phyloP scores from a whole-genome alignment of 1,140 invertebrate genomes.

The Eupeodes corollae region DNA sequence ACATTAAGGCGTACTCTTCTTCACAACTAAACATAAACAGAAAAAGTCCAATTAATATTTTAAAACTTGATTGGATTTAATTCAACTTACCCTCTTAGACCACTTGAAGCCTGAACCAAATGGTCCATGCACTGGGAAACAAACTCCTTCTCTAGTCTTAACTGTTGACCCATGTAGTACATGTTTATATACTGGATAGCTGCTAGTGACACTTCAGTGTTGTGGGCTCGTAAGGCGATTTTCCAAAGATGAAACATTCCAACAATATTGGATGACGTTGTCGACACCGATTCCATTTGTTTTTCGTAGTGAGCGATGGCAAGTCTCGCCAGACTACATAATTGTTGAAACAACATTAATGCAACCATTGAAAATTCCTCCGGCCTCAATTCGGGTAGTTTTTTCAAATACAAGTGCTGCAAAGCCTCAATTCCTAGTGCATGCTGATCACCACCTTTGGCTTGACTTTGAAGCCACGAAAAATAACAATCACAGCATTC shows the following conservation, averaged over 20 bases:
- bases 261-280: slow-evolving; percentile 48
- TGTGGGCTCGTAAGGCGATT: slow-evolving; percentile 77
- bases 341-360: slow-evolving; percentile 77
- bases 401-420: slow-evolving; percentile 77
- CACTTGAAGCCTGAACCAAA: slow-evolving; percentile 64
- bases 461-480: slow-evolving; percentile 81
- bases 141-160: slow-evolving; percentile 85
- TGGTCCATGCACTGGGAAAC: slow-evolving; percentile 85
- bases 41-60: not conserved
- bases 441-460: slow-evolving; percentile 81
- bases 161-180: slow-evolving; percentile 81
- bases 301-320: slow-evolving; percentile 46
- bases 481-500: slow-evolving; percentile 84
- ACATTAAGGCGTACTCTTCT: slow-evolving; percentile 65
- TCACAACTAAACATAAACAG: slow-evolving; percentile 7
- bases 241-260: slow-evolving; percentile 91
- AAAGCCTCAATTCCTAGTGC: slow-evolving; percentile 76
- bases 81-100: slow-evolving; percentile 42
- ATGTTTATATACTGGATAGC: slow-evolving; percentile 88
- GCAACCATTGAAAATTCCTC: slow-evolving; percentile 86
- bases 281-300: slow-evolving; percentile 35
- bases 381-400: slow-evolving; percentile 75
- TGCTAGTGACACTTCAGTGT: slow-evolving; percentile 86
- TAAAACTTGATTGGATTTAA: not conserved
- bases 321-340: slow-evolving; percentile 72